A percentile compares a stretch with the other conserved stretches of the same genome.
phyloP scores from a whole-genome alignment of 2,888 invertebrate genomes.

The Cinara cedri region DNA sequence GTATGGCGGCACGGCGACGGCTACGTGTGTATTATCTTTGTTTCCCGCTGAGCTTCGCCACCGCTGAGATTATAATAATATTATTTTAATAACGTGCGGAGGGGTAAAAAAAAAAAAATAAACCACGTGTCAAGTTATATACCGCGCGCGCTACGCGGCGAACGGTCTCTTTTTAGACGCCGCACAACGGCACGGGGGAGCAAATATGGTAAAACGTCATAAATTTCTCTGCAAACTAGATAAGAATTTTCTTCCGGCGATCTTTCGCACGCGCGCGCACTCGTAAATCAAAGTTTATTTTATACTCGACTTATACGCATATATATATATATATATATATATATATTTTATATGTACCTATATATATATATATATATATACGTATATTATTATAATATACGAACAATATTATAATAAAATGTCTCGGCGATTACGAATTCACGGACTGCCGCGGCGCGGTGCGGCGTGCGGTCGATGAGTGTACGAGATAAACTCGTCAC shows the following conservation, averaged over 20 bases:
- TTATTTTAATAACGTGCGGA: not conserved
- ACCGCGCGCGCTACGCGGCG: not conserved
- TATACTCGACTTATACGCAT: too few relatives aligned
- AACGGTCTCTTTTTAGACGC: slow-evolving; percentile 2
- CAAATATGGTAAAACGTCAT: slow-evolving; percentile 52
- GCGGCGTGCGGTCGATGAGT: slow-evolving; percentile 38
- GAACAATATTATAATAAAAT: slow-evolving; percentile 52
- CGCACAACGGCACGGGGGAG: not conserved
- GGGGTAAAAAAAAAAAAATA: too few relatives aligned
- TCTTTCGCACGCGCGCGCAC: slow-evolving; percentile 29
- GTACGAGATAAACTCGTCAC: slow-evolving; percentile 58
- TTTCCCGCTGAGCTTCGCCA: too few relatives aligned
- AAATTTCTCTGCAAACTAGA: slow-evolving; percentile 47
- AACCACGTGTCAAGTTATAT: slow-evolving; percentile 8
- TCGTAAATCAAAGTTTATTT: slow-evolving; percentile 51
- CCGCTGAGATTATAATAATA: not conserved
- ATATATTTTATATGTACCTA: too few relatives aligned
- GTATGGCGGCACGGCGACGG: too few relatives aligned
- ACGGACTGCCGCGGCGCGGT: slow-evolving; percentile 13
- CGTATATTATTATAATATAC: not conserved
- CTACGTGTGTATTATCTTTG: too few relatives aligned
- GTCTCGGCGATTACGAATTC: slow-evolving; percentile 55
- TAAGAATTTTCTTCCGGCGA: slow-evolving; percentile 52
- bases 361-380: too few relatives aligned
- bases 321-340: too few relatives aligned